A percentile compares a stretch with the other conserved stretches of the same genome.
Evolutionary conservation across 2,888 invertebrate species (phyloP).

Genomic region (Drosophila imparisetae): DNA sequence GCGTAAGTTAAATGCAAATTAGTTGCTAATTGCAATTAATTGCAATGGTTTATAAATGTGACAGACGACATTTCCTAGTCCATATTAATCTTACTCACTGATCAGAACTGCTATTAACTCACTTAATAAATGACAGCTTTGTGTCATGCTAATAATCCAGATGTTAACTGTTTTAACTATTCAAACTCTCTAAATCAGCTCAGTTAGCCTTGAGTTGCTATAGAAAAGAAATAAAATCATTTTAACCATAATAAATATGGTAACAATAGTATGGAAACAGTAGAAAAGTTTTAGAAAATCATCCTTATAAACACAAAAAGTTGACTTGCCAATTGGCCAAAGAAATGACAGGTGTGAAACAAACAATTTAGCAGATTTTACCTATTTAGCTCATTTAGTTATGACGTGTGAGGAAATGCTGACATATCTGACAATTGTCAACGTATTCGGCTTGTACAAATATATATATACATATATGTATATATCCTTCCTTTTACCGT

Average conservation of each 20-base stretch:
- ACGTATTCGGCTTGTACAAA: constrained; percentile 11
- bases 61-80: constrained; percentile 60
- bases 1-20: constrained; percentile 70
- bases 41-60: constrained; percentile 65
- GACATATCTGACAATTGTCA: neutral
- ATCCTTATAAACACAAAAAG: neutral
- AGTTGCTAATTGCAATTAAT: constrained; percentile 64
- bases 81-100: constrained; percentile 65
- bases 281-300: neutral
- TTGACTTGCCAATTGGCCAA: neutral
- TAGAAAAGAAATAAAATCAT: no score
- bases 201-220: neutral
- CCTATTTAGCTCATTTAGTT: constrained; percentile 15
- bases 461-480: neutral
- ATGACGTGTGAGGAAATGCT: constrained; percentile 38
- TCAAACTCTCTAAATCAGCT: neutral
- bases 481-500: constrained; percentile 40
- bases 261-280: neutral
- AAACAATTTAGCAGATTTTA: neutral
- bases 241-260: neutral
- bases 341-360: constrained; percentile 10
- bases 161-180: neutral
- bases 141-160: neutral
- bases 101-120: neutral
- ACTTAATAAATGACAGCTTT: constrained; percentile 7